Base-by-base conservation (phyloP, 2,797 vertebrate species). In the Chaetodon trifasciatus region DNA sequence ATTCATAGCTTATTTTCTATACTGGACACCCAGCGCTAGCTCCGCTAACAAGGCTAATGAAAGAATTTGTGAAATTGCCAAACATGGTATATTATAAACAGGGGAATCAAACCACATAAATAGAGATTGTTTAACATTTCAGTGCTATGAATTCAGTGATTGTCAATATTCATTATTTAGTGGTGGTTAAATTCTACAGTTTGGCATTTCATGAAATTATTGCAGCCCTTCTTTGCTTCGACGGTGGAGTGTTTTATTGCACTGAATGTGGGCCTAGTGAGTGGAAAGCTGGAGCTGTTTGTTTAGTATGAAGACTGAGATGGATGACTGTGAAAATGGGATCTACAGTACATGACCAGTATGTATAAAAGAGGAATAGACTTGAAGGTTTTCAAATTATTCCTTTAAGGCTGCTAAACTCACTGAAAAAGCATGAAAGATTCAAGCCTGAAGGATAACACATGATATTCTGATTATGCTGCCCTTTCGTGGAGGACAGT, bases 391-490 rank as follows among this genome's bases (percentile, higher is more conserved):
- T 82, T 75, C 32, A 65, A 57, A 86, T 78, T 71, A 84, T 90
- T 90, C 76, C 83, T 85, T 82, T 78, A 86, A 67, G 50, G 65
- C 62, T 78, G 74, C 70, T 76, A 76, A 84, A 83, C 49, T 82
- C 63, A 74, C 68, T 79, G 75, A 80, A 79, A 58, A 73, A 81
- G 85, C 91, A 90, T 91, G 85, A 71, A 53, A 50, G 70, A 79
- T 73, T 86, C 60, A 68, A 82, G 78, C 78, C 68, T 80, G 35
- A 76, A 62, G 70, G 74, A 69, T 76, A 69, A 62, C 57, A 58
- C 28, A 42, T 65, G 52, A 64, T 80, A 32, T 74, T 79, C 16
- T 62, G n/a, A 77, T 76, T 62, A 15, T 47, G 65, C 61, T 86
- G 70, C 63, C 70, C 72, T 76, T 76, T 72, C 72, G 70, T 67